Evolutionary conservation across 1,140 invertebrate species (phyloP).

Genomic region (Nasonia vitripennis): DNA sequence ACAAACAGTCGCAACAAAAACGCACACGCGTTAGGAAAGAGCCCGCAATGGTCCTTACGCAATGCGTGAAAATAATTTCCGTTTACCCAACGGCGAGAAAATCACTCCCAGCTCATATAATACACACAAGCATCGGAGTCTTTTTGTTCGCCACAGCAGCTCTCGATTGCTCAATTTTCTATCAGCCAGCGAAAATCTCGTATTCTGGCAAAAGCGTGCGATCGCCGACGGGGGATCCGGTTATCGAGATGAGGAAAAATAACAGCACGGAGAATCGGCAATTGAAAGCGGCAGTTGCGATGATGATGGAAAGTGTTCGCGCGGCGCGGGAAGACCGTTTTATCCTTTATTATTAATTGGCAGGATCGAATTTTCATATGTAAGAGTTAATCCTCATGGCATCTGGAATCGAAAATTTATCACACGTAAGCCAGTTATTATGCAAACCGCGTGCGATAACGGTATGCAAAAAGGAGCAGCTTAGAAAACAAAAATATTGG

Average conservation of each 20-base stretch:
- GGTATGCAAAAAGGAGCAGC: no score
- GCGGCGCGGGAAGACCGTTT: background rate
- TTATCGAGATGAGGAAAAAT: slow-evolving; percentile 23
- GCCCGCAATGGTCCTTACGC: background rate
- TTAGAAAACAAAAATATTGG: no score
- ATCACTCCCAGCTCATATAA: slow-evolving; percentile 21
- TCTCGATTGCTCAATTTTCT: slow-evolving; percentile 16
- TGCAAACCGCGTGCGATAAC: background rate
- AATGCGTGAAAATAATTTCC: slow-evolving; percentile 35
- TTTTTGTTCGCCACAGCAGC: slow-evolving; percentile 1
- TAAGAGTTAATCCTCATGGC: no score
- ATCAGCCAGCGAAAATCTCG: background rate
- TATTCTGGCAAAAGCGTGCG: background rate
- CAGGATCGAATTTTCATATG: no score
- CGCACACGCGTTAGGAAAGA: background rate
- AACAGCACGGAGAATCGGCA: slow-evolving; percentile 36
- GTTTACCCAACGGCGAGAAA: slow-evolving; percentile 28
- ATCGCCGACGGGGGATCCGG: background rate
- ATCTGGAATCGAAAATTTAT: no score
- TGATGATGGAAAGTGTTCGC: slow-evolving; percentile 21
- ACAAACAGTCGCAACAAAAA: no score
- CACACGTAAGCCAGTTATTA: background rate
- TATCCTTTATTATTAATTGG: no score
- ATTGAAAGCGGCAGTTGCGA: slow-evolving; percentile 15
- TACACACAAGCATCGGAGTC: background rate